Base-by-base conservation (phyloP, 1,140 invertebrate genomes). In the Bombus confusus region DNA sequence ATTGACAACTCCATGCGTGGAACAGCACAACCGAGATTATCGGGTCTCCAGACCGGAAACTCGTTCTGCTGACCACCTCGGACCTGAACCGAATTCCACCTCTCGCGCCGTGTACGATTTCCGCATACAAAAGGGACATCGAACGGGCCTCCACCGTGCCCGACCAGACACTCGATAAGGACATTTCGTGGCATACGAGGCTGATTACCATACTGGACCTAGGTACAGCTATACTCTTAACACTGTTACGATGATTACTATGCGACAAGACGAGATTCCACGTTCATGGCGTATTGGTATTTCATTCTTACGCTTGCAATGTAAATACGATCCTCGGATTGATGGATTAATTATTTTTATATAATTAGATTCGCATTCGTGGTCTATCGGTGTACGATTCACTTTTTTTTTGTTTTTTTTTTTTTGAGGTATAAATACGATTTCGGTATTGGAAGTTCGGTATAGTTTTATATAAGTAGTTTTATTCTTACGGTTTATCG, bases 41-140 rank as follows among this genome's bases (percentile, higher is more conserved):
- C 88, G 88, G 82, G 81, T 90, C 88, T 90, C 86, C 86, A 90
- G 86, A 90, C 88, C 86, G 89, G 89, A 90, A 90, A 89, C 89
- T 90, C 89, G 89, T 90, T 90, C 89, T 87, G 88, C 89, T 90
- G 89, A 90, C 88, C 89, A 90, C 89, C 88, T 90, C 89, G 89
- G 52, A 87, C 78, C 88, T 87, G 78, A 87, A 87, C 74, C 83
- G 86, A 90, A 90, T 90, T 90, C 87, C 88, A 83, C 88, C 75
- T 90, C 78, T 76, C 83, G 64, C 59, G 74, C 72, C 81, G 85
- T 89, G 89, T 90, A 90, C 88, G 89, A 90, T 90, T 90, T 90
- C 89, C 89, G 88, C 88, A 90, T 89, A 84, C 88, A 85, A 90
- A 90, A 87, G 88, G 88, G 88, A 82, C 89, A 89, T 90, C 88